Evolutionary conservation across 2,113 vertebrate species (phyloP).

Genomic region (Gobiocypris rarus): DNA sequence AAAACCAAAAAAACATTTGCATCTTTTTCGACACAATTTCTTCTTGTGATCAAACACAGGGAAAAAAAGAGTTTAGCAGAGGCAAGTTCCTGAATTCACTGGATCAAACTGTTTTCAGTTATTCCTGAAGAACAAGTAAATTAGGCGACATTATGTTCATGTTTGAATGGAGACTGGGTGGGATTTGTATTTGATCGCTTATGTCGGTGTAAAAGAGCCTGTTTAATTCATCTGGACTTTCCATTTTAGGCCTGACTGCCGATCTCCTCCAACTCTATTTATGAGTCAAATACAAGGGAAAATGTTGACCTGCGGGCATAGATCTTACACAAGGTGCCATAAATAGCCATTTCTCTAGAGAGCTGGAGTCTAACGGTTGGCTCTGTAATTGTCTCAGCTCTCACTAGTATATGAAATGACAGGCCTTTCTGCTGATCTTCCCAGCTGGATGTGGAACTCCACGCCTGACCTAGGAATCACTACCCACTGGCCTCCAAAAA

Average conservation of each 20-base stretch:
- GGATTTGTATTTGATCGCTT: not conserved
- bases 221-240: slow-evolving; percentile 11
- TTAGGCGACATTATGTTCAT: not conserved
- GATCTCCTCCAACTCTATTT: slow-evolving; percentile 39
- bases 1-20: no score
- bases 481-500: slow-evolving; percentile 5
- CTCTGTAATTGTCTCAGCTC: slow-evolving; percentile 17
- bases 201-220: not conserved
- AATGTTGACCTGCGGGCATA: slow-evolving; percentile 51
- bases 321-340: slow-evolving; percentile 51
- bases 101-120: not conserved
- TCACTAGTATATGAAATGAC: slow-evolving; percentile 22
- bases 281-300: slow-evolving; percentile 46
- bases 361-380: slow-evolving; percentile 29
- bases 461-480: slow-evolving; percentile 35
- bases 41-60: not conserved
- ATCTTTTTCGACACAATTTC: no score
- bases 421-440: slow-evolving; percentile 37
- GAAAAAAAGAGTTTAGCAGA: not conserved
- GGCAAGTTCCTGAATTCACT: not conserved
- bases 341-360: slow-evolving; percentile 49
- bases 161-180: not conserved
- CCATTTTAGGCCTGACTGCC: slow-evolving; percentile 24
- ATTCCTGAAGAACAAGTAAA: slow-evolving; percentile 32
- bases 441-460: slow-evolving; percentile 19